Percentiles rank a stretch among this genome's conserved stretches.
phyloP scores from a whole-genome alignment of 1,140 invertebrate genomes.

The Zaprionus ornatus region DNA sequence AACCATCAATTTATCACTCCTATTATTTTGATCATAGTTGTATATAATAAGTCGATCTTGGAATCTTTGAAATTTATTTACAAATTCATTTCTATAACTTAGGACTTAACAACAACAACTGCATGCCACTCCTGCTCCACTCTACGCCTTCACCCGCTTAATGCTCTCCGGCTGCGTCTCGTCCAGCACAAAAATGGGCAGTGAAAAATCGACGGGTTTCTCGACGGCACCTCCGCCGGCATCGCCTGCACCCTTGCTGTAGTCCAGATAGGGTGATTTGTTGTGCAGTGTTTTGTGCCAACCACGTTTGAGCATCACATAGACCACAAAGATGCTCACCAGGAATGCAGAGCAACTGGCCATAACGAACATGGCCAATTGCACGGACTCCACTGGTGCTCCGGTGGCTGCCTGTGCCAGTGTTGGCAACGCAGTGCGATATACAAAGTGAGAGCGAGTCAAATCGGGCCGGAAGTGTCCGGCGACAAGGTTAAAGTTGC shows the following conservation, averaged over 20 bases:
- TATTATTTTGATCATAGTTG: too few relatives aligned
- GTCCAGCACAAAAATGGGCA: conserved; percentile 80
- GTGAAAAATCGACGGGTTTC: conserved; percentile 72
- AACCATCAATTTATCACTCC: too few relatives aligned
- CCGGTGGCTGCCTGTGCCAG: conserved; percentile 60
- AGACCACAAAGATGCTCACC: conserved; percentile 81
- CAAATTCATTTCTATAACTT: conserved; percentile 68
- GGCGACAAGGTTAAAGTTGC: conserved; percentile 59
- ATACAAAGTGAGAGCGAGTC: conserved; percentile 76
- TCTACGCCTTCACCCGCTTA: conserved; percentile 66
- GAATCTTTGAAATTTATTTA: conserved; percentile 53
- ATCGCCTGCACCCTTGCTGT: conserved; percentile 12
- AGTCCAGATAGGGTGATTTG: conserved; percentile 29
- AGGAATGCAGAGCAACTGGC: conserved; percentile 82
- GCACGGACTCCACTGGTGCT: conserved; percentile 70
- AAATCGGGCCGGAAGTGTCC: conserved; percentile 74
- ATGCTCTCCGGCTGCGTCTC: conserved; percentile 56
- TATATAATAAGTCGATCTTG: conserved; percentile 16
- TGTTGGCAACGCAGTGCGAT: conserved; percentile 54
- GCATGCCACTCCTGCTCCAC: neutral
- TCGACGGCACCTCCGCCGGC: conserved; percentile 34
- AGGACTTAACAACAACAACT: conserved; percentile 46
- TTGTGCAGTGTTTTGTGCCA: conserved; percentile 54
- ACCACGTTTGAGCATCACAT: conserved; percentile 79
- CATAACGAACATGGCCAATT: conserved; percentile 79